phyloP scores from a whole-genome alignment of 2,113 vertebrate species.

The Cinclus mexicanus region DNA sequence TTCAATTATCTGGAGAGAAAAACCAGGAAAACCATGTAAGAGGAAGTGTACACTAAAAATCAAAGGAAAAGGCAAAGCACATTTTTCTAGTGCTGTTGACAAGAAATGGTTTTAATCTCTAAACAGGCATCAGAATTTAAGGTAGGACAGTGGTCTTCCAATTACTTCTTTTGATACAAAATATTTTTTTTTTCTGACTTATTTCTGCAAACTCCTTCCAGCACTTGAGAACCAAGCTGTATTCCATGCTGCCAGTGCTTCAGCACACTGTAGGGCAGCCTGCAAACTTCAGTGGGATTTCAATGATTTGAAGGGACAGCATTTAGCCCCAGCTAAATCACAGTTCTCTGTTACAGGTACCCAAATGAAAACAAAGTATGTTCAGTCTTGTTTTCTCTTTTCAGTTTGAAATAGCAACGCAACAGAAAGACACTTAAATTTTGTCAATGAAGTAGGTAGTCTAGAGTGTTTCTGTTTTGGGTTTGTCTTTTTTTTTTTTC shows the following conservation, averaged over 20 bases:
- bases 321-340: background rate
- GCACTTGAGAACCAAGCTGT: background rate
- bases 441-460: background rate
- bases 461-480: rapidly evolving
- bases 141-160: background rate
- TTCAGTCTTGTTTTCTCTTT: background rate
- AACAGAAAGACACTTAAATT: background rate
- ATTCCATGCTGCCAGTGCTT: background rate
- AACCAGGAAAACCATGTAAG: background rate
- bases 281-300: background rate
- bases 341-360: background rate
- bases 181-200: background rate
- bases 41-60: background rate
- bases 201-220: background rate
- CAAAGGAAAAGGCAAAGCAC: background rate
- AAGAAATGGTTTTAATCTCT: background rate
- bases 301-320: background rate
- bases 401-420: background rate
- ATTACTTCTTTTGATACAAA: background rate
- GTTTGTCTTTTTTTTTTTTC: background rate
- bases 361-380: background rate
- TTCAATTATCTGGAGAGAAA: background rate
- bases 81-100: background rate
- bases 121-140: background rate
- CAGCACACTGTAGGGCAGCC: background rate